Evolutionary conservation across 2,888 invertebrate species (phyloP).

Genomic region (Zootermopsis nevadensis): DNA sequence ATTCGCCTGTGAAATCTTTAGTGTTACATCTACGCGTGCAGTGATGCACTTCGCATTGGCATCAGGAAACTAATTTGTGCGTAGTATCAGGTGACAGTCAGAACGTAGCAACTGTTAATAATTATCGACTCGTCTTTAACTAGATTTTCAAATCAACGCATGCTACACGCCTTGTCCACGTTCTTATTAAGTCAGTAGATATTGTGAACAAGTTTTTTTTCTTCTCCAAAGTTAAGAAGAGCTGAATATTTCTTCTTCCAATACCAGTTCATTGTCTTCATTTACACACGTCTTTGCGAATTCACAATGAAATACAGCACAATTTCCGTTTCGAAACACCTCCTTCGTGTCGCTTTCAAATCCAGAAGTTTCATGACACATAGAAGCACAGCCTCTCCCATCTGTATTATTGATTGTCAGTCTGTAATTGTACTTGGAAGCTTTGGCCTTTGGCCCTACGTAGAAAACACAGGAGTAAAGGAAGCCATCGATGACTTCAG

Average conservation of each 20-base stretch:
- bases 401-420: neutral
- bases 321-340: neutral
- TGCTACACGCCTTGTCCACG: no score
- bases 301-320: neutral
- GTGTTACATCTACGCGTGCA: no score
- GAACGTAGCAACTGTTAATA: no score
- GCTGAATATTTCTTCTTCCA: neutral
- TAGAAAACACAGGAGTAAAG: neutral
- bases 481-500: neutral
- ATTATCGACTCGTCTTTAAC: no score
- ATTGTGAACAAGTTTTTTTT: no score
- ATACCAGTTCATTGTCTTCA: neutral
- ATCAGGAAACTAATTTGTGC: no score
- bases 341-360: neutral
- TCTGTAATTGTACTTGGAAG: neutral
- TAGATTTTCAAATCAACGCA: no score
- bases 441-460: slow-evolving; percentile 5
- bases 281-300: neutral
- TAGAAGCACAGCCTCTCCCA: neutral
- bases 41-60: no score
- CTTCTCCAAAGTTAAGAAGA: no score
- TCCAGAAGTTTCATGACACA: neutral
- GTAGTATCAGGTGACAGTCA: no score
- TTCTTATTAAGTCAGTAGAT: no score
- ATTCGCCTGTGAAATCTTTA: no score